Base-by-base conservation (phyloP, 2,797 vertebrate species). In the Simalia tracyae region DNA sequence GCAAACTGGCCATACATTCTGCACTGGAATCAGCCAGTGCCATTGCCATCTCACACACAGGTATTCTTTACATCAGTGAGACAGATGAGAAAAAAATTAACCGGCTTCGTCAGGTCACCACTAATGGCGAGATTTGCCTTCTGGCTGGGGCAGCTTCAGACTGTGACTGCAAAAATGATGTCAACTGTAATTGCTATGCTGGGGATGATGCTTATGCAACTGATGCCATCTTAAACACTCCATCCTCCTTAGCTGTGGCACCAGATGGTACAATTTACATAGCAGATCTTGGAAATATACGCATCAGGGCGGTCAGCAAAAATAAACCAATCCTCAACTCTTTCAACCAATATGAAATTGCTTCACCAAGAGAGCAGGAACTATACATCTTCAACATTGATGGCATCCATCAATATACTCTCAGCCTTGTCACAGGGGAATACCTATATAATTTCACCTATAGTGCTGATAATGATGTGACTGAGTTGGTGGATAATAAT, bases 71-170 rank as follows among this genome's bases (percentile, higher is more conserved):
- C 97, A 99, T 99, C 96, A 98, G 99, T 0, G 99, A 99, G 97
- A 99, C 99, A 0, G 99, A 99, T 9, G 99, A 99, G 98, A 99
- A 99, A 96, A 99, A 99, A 97, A 99, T 99, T 94, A 99, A 99
- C 97, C 98, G 99, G 31, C 98, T 99, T 15, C 98, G 99, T 96
- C 99, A 99, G 98, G 99, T 99, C 94, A 99, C 98, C 95, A 99
- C 99, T 88, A 99, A 99, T 5, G 99, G 99, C 91, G 99, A 99
- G 97, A 99, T 99, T 97, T 99, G 99, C 81, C 98, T 99, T 76
- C 96, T 99, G 95, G 99, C 99, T 0, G 99, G 99, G n/a, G 98
- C 98, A 46, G 98, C 98, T 91, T 99, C 99, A 0, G 99, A 99
- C 97, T 99, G 99, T 0, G 99, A 99, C 98, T 99, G 99, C 97